Base-by-base conservation (phyloP, 1,140 invertebrate genomes). In the Zaprionus africanus region DNA sequence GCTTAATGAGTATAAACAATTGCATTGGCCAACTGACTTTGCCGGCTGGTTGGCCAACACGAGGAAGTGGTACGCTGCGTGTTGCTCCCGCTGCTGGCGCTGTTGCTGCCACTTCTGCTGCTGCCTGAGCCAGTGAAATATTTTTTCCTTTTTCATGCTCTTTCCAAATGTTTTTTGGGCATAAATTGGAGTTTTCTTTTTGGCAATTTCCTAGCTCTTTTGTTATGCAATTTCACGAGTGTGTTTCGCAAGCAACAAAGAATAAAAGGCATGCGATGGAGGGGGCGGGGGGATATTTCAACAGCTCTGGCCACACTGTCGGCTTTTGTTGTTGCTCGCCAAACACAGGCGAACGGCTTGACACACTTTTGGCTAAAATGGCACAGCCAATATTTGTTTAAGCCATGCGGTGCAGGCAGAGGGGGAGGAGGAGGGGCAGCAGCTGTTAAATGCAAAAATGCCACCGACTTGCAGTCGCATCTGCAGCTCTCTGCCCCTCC, bases 11-110 rank as follows among this genome's bases (percentile, higher is more conserved):
- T 65, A 60, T 66, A 81, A 70, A 69, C 79, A 85, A 68, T 88
- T 76, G 84, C 87, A 88, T 88, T 87, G 85, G 81, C 85, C 81
- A 88, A 88, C 76, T 88, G 80, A 87, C 84, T 87, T 73, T 87
- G 84, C 83, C 83, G 83, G 83, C 83, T 87, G 84, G 83, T 83
- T 87, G 84, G 81, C 76, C 81, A 88, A 81, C 69, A 87, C 22
- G 73, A 88, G 83, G 83, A 87, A 87, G 84, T 88, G 84, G 84
- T 88, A 87, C 53, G 59, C 57, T 24, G 46, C 17, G 46, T 51
- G 46, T 13, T 15, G 15, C 12, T 34, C 9, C 31, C 31, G 31
- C n/a, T 46, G 41, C 41, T 46, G 41, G 7, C 7, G 17, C 41
- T 43, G 12, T 15, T 38, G 36, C 36, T 15, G 36, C 36, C 13